Base-by-base conservation (phyloP, 2,797 vertebrate species). In the Mormyrops attenuatus region DNA sequence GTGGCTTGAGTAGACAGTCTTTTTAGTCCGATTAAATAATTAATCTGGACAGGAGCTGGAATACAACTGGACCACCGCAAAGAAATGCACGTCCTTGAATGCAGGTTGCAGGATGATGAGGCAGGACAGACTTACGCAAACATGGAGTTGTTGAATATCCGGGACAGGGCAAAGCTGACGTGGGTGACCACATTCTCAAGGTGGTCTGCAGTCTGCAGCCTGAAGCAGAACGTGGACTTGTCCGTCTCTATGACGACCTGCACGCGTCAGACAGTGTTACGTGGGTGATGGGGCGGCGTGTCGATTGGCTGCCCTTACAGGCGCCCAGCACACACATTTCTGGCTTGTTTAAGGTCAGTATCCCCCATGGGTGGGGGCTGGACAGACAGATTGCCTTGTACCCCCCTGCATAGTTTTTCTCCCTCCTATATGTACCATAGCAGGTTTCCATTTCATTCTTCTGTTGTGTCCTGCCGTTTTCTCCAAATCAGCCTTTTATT, bases 231-330 rank as follows among this genome's bases (percentile, higher is more conserved):
- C 91, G 93, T 92, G 82, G 95, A 95, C 92, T 96, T 97, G 93
- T 97, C 97, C 0, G 97, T 97, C 93, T 97, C 97, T 69, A 97
- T 96, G 87, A 97, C 91, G 90, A 97, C 96, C 97, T 97, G 93
- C 47, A 90, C 1, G 20, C 26, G 11, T 3, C 30, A 53, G 8
- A 73, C 15, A 22, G 57, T 26, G 57, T 44, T 20, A 60, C 41
- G 41, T 47, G 73, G 34, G 38, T 7, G 73, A 47, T n/a, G 73
- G 41, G 38, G 41, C 3, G 34, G 30, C 5, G 7, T n/a, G 73
- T 38, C 73, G 7, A 80, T 47, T 1, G 73, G 73, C 17, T 47
- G 73, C 73, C 73, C 73, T 80, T 80, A 80, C 73, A 9, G 2
- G 66, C 2, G 13, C 15, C 66, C 66, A 5, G 66, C 13, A 17